Evolutionary conservation across 2,113 vertebrate species (phyloP).

Genomic region (Callaeas wilsoni): DNA sequence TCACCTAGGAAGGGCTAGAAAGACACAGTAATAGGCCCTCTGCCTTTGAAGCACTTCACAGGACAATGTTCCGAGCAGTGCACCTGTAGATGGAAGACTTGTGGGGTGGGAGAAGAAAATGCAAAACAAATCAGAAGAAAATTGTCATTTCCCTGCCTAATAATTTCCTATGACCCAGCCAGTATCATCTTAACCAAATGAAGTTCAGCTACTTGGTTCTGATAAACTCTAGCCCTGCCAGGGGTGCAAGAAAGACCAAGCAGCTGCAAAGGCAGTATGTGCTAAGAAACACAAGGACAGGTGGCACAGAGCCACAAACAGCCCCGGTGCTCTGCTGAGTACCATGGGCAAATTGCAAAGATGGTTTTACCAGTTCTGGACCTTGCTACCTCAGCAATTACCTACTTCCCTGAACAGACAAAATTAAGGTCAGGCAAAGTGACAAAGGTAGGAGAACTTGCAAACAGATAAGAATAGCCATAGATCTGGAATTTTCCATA

Average conservation of each 20-base stretch:
- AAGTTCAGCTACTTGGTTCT: neutral
- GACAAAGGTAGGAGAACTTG: neutral
- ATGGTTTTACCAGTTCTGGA: neutral
- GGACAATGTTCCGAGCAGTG: neutral
- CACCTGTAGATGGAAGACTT: neutral
- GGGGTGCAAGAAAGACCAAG: neutral
- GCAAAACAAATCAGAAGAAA: neutral
- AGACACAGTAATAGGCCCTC: neutral
- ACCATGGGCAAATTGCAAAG: neutral
- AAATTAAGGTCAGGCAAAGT: neutral
- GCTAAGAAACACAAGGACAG: neutral
- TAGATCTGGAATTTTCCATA: neutral
- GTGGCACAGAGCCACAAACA: neutral
- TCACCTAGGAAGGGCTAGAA: neutral
- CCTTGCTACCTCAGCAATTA: neutral
- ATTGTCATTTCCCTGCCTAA: neutral
- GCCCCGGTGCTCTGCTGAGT: neutral
- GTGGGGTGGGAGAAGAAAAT: neutral
- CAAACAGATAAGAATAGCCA: neutral
- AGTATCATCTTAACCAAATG: neutral
- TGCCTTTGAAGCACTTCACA: neutral
- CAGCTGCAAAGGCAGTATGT: neutral
- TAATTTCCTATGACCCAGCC: neutral
- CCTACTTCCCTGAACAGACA: neutral
- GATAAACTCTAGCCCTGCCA: neutral